Percentiles rank a stretch among this genome's conserved stretches.
Evolutionary conservation across 2,113 vertebrate genomes (phyloP).

Genomic region (Hypanus sabinus): DNA sequence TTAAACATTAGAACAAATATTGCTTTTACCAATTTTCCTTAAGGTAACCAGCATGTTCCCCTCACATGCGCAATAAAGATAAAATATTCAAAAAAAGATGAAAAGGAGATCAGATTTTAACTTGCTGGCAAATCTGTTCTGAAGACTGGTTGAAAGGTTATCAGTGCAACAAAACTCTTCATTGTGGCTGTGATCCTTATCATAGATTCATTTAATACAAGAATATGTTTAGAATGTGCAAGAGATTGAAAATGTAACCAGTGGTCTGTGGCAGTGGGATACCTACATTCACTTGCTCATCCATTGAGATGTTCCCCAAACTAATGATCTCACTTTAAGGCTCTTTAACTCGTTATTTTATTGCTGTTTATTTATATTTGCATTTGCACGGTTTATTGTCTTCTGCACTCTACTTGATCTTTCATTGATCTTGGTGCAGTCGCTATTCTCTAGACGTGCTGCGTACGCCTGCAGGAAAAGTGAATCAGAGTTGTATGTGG

Average conservation of each 20-base stretch:
- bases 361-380: too few relatives aligned
- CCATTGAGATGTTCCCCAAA: too few relatives aligned
- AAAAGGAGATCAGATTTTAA: too few relatives aligned
- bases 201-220: not conserved
- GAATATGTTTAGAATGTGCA: not conserved
- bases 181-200: not conserved
- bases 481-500: too few relatives aligned
- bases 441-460: too few relatives aligned
- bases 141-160: not conserved
- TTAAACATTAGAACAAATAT: not conserved
- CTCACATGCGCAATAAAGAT: not conserved
- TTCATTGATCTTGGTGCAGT: too few relatives aligned
- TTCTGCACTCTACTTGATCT: too few relatives aligned
- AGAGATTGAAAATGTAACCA: not conserved
- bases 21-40: not conserved
- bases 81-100: not conserved
- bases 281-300: too few relatives aligned
- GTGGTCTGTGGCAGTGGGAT: not conserved
- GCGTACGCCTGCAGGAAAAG: too few relatives aligned
- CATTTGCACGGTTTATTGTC: too few relatives aligned
- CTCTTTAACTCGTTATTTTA: too few relatives aligned
- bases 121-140: not conserved
- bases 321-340: too few relatives aligned
- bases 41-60: not conserved
- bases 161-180: not conserved